phyloP scores from a whole-genome alignment of 2,113 vertebrate species.

The Oceanites oceanicus region DNA sequence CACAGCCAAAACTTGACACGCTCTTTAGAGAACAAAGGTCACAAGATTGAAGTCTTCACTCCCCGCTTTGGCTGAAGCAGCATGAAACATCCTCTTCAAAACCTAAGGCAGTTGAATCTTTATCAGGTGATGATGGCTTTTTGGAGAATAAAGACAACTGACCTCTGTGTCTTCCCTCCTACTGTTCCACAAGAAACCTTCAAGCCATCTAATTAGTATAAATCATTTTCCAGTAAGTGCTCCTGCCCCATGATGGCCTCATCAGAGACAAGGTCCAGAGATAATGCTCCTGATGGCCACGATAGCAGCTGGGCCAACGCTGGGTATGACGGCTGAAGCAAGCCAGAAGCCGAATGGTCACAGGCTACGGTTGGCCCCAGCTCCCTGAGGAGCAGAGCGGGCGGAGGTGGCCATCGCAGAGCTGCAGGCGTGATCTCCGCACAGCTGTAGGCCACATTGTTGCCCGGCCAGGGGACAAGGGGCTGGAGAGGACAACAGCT shows the following conservation, averaged over 20 bases:
- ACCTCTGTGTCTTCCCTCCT: conserved; percentile 49
- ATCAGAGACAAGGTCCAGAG: neutral
- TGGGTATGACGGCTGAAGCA: neutral
- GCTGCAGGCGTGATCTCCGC: conserved; percentile 3
- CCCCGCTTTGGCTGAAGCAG: conserved; percentile 42
- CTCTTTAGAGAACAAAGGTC: conserved; percentile 67
- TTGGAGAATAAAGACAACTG: conserved; percentile 55
- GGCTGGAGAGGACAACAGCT: conserved; percentile 30
- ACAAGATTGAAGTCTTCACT: conserved; percentile 55
- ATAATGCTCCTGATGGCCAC: neutral
- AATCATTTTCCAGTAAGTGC: conserved; percentile 60
- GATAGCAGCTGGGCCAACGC: neutral
- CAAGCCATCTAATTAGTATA: conserved; percentile 52
- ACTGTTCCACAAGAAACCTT: conserved; percentile 36
- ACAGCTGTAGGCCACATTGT: neutral
- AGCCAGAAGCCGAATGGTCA: neutral
- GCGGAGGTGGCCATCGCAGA: neutral
- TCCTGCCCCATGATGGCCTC: neutral
- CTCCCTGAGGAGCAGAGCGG: neutral
- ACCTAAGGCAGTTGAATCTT: conserved; percentile 56
- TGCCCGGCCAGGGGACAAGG: neutral
- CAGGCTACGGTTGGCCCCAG: neutral
- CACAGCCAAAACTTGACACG: conserved; percentile 61
- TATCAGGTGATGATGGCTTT: conserved; percentile 67
- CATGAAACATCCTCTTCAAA: conserved; percentile 59